Evolutionary conservation across 2,888 invertebrate species (phyloP), one percentile per base, ranked within the genome.

Genomic region (Ceriagrion tenellum): DNA sequence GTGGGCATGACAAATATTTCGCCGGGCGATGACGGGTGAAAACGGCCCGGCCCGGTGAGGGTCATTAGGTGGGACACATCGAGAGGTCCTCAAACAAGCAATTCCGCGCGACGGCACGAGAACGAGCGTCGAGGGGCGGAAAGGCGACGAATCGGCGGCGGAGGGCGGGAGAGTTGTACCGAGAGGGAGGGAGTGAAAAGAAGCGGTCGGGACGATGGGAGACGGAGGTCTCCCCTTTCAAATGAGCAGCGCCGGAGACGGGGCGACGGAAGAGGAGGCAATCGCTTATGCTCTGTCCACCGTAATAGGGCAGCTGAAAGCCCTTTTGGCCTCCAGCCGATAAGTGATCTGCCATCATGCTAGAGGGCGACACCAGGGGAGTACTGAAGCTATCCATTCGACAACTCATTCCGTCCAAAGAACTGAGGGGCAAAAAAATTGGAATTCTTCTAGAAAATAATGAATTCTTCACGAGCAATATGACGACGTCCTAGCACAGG

Each of bases 41-140:
- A 35, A 35, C 16, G 35, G 35, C 30, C 30, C n/a, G 26, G 26
- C 35, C 81, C 30, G 35, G 81, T 81, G 35, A 13, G 81, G 81
- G 81, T 81, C 30, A 81, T 81, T 81, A 30, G 35, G 81, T 30
- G 81, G 81, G 81, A 30, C 81, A 30, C 81, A 81, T 81, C 81
- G 30, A 81, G 81, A 81, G 81, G 35, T 81, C 81, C 81, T 81
- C 81, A 81, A 81, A 81, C 13, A 18, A 81, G 81, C 81, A 81
- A 81, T 81, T 81, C 35, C 81, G 81, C 35, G 81, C 12, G 81
- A 81, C 0, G 47, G 13, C 8, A 63, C 6, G 35, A 35, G 40
- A 30, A 90, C 55, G 30, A 90, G n/a, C 59, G 91, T 35, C 20
- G 69, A 47, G 6, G 93, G 20, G 93, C n/a, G 93, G 63, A n/a